A percentile compares a stretch with the other conserved stretches of the same genome.
These are phyloP conservation scores for Drepana falcataria DNA, from an alignment of 2,888 invertebrate species.

Conservation along the genomic window DNA sequence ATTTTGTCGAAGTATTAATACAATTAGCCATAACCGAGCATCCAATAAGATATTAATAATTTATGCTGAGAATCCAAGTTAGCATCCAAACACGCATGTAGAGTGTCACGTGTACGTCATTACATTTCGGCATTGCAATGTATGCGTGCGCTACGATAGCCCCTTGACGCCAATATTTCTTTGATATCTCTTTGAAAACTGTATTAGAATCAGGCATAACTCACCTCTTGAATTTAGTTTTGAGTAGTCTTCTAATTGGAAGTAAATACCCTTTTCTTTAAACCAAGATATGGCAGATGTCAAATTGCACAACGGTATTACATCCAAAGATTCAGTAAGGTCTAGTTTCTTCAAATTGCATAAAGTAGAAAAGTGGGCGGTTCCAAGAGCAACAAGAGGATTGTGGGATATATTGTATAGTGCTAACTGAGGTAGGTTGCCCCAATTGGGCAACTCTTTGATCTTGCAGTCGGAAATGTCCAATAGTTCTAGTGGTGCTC, in stretches of 20 bases:
- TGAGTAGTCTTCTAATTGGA: conserved; percentile 55
- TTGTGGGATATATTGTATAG: conserved; percentile 82
- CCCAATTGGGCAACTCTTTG: conserved; percentile 78
- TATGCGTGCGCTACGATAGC: too few relatives aligned
- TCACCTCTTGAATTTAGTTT: conserved; percentile 56
- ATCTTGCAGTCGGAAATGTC: conserved; percentile 81
- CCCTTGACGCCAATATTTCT: too few relatives aligned
- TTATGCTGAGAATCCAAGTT: too few relatives aligned
- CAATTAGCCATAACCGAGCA: too few relatives aligned
- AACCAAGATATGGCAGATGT: conserved; percentile 57
- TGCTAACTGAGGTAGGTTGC: conserved; percentile 76
- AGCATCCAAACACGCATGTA: too few relatives aligned
- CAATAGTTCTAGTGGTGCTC: conserved; percentile 77
- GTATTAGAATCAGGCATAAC: conserved; percentile 3
- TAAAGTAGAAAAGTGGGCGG: conserved; percentile 78
- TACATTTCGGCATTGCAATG: too few relatives aligned
- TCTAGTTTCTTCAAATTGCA: conserved; percentile 81
- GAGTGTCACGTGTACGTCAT: too few relatives aligned
- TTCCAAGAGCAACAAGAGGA: conserved; percentile 59
- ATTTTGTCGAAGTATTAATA: too few relatives aligned
- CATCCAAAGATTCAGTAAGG: conserved; percentile 51
- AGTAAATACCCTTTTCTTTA: conserved; percentile 46
- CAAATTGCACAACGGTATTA: conserved; percentile 46
- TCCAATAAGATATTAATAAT: too few relatives aligned
- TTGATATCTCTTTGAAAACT: too few relatives aligned